A percentile compares a stretch with the other conserved stretches of the same genome.
Conservation (phyloP, 1,140 invertebrate species). For the Drosophila gunungcola region DNA sequence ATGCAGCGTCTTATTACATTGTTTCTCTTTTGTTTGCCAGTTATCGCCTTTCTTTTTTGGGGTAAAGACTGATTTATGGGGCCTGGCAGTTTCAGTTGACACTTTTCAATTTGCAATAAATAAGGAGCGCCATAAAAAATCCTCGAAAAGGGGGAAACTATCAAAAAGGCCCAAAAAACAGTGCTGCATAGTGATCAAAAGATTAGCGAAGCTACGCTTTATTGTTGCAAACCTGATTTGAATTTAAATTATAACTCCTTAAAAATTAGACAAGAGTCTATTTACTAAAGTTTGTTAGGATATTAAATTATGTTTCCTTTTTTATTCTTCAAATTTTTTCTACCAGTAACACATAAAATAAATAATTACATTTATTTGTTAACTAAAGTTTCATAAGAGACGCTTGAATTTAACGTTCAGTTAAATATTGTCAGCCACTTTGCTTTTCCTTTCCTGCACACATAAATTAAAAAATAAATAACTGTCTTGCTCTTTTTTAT, state of each 20-base stretch:
- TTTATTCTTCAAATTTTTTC: too few relatives aligned
- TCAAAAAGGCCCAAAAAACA: not conserved
- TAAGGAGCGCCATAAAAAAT: constrained; percentile 22
- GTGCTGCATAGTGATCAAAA: constrained; percentile 19
- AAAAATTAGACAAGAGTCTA: too few relatives aligned
- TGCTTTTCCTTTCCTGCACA: constrained; percentile 19
- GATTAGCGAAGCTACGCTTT: too few relatives aligned
- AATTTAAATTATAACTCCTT: too few relatives aligned
- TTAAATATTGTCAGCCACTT: too few relatives aligned
- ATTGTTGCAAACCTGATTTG: too few relatives aligned
- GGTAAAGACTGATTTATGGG: constrained; percentile 53
- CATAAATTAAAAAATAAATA: constrained; percentile 49
- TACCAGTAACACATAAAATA: too few relatives aligned
- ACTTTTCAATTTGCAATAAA: constrained; percentile 75
- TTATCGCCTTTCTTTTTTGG: constrained; percentile 33
- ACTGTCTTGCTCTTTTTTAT: constrained; percentile 44
- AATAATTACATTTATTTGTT: too few relatives aligned
- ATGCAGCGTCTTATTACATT: constrained; percentile 28
- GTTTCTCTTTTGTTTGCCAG: constrained; percentile 20
- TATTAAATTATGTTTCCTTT: too few relatives aligned
- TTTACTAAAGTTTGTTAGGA: too few relatives aligned
- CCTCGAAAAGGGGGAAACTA: constrained; percentile 10
- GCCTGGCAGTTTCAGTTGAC: constrained; percentile 50
- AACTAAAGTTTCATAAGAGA: too few relatives aligned
- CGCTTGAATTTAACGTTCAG: too few relatives aligned